These are phyloP conservation scores for Aplysina aerophoba DNA, from an alignment of 37 sponge, comb jelly and placozoan species.

Conservation along the genomic window DNA sequence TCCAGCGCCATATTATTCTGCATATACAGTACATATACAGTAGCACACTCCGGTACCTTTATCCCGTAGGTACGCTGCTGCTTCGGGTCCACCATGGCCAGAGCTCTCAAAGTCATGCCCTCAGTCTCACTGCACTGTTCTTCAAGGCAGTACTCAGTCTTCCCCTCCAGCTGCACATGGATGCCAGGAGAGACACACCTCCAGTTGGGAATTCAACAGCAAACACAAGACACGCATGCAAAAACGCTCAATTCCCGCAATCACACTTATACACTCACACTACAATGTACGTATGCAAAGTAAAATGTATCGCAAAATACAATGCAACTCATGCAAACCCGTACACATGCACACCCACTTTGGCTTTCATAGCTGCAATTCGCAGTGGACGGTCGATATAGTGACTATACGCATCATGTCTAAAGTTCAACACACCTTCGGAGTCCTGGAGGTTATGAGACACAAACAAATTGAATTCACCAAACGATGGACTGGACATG, in stretches of 20 bases:
- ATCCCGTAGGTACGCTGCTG: conserved; percentile 46
- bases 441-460: neutral
- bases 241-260: no score
- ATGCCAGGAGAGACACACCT: no score
- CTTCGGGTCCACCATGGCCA: conserved; percentile 54
- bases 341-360: neutral
- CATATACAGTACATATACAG: no score
- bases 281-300: no score
- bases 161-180: conserved; percentile 37
- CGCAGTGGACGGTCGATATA: neutral
- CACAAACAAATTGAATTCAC: no score
- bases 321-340: neutral
- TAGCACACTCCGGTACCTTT: conserved; percentile 41
- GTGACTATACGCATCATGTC: neutral
- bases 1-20: no score
- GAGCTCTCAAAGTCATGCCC: conserved; percentile 14
- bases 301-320: no score
- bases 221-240: no score
- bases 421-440: neutral
- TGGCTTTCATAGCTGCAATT: conserved; percentile 18
- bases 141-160: conserved; percentile 39
- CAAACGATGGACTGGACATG: no score
- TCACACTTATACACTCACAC: no score
- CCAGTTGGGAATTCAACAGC: no score
- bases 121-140: conserved; percentile 43